Percentiles rank a stretch among this genome's conserved stretches.
These are phyloP conservation scores for Peromyscus melanophrys DNA, from an alignment of 2,797 vertebrate genomes.

Conservation along the genomic window DNA sequence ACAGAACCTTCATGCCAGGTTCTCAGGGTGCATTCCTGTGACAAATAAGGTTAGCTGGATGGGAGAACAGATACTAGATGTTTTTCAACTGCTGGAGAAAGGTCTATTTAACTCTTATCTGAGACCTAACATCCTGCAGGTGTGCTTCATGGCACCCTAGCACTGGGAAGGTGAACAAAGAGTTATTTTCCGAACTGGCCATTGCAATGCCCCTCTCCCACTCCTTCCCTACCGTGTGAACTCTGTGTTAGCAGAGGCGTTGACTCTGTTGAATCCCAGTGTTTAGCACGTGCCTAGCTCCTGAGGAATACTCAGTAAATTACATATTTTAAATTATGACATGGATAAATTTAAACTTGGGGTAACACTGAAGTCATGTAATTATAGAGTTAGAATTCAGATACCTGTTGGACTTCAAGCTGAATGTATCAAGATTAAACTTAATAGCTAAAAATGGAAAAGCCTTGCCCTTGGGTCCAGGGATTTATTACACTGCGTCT, in stretches of 20 bases:
- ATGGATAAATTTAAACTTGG: slow-evolving; percentile 19
- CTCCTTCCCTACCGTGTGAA: neutral
- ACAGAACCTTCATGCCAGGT: neutral
- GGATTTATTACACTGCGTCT: neutral
- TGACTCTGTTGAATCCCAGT: neutral
- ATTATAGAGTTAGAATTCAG: neutral
- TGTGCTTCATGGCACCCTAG: neutral
- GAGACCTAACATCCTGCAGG: neutral
- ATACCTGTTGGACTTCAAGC: neutral
- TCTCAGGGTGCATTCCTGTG: neutral
- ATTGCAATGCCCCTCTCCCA: neutral
- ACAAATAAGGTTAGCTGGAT: neutral
- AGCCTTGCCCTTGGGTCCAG: neutral
- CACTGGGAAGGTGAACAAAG: neutral
- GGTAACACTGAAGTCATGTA: neutral
- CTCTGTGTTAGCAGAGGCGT: neutral
- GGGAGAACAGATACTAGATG: neutral
- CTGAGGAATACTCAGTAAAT: neutral
- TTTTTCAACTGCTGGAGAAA: slow-evolving; percentile 11
- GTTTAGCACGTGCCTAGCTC: neutral
- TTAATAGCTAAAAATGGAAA: neutral
- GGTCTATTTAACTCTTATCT: neutral
- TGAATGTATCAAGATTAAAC: slow-evolving; percentile 34
- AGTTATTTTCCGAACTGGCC: neutral
- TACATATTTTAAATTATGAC: slow-evolving; percentile 32